Conservation (phyloP, 1,140 invertebrate genomes). For the Phenacoccus solenopsis region DNA sequence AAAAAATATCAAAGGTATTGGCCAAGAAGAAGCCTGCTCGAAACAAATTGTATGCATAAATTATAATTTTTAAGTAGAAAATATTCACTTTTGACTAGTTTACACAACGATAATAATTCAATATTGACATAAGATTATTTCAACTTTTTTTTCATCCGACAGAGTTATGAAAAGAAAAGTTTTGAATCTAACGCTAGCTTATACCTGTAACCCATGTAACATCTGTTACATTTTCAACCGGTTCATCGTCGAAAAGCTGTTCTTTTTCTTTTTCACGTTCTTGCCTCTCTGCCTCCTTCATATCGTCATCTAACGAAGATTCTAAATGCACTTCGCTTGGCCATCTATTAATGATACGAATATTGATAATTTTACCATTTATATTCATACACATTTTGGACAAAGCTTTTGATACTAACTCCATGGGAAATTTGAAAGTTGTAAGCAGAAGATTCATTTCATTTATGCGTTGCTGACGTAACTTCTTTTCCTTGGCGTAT, state of each 20-base stretch:
- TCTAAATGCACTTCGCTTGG: background rate
- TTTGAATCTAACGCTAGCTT: background rate
- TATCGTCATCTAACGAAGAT: background rate
- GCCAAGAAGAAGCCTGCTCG: too few species aligned
- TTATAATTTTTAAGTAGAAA: too few species aligned
- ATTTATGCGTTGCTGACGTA: background rate
- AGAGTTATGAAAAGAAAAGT: too few species aligned
- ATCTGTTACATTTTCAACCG: background rate
- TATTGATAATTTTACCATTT: background rate
- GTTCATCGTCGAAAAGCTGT: background rate
- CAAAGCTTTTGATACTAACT: background rate
- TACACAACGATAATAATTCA: too few species aligned
- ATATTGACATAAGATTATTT: too few species aligned
- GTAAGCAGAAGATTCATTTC: slow-evolving; percentile 8
- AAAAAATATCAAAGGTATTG: too few species aligned
- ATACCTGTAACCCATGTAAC: background rate
- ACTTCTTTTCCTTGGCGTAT: slow-evolving; percentile 61
- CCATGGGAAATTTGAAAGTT: slow-evolving; percentile 2
- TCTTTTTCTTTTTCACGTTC: background rate
- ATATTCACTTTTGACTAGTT: too few species aligned
- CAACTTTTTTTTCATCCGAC: too few species aligned
- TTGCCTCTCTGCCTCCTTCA: background rate
- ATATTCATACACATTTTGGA: background rate
- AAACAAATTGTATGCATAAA: too few species aligned
- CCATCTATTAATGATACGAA: background rate